phyloP scores from a whole-genome alignment of 2,888 invertebrate species.

The Epistrophe grossulariae region DNA sequence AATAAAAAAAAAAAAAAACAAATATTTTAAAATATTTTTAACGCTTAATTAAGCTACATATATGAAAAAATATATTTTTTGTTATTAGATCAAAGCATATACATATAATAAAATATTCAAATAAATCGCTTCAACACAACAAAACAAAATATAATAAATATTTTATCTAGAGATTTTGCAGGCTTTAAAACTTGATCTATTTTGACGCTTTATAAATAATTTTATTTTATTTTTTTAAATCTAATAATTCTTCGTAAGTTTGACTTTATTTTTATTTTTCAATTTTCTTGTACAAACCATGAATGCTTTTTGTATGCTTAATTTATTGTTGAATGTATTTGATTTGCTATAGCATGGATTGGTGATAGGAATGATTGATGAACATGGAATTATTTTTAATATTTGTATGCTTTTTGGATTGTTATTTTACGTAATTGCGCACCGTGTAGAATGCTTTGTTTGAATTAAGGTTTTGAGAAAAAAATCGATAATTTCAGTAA shows the following conservation, averaged over 20 bases:
- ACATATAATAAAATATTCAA: conserved; percentile 35
- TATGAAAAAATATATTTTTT: conserved; percentile 28
- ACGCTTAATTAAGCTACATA: conserved; percentile 1
- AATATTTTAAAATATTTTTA: neutral
- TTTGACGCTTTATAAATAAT: neutral
- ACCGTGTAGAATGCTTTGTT: conserved; percentile 12
- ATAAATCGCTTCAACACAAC: conserved; percentile 17
- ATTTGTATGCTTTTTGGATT: neutral
- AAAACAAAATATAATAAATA: conserved; percentile 5
- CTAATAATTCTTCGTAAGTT: neutral
- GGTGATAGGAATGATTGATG: neutral
- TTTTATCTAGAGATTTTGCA: conserved; percentile 7
- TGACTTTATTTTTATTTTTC: neutral
- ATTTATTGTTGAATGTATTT: conserved; percentile 2
- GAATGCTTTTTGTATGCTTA: conserved; percentile 13
- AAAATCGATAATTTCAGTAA: neutral
- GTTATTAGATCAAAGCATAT: conserved; percentile 47
- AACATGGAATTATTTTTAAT: neutral
- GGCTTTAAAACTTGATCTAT: conserved; percentile 14
- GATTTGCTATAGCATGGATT: conserved; percentile 13
- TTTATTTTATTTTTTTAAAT: neutral
- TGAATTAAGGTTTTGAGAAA: conserved; percentile 5
- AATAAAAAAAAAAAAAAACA: conserved; percentile 7
- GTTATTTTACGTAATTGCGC: neutral
- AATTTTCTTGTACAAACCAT: neutral